Evolutionary conservation across 2,113 vertebrate genomes (phyloP), one percentile per base, ranked within the genome.

Genomic region (Gila orcuttii): DNA sequence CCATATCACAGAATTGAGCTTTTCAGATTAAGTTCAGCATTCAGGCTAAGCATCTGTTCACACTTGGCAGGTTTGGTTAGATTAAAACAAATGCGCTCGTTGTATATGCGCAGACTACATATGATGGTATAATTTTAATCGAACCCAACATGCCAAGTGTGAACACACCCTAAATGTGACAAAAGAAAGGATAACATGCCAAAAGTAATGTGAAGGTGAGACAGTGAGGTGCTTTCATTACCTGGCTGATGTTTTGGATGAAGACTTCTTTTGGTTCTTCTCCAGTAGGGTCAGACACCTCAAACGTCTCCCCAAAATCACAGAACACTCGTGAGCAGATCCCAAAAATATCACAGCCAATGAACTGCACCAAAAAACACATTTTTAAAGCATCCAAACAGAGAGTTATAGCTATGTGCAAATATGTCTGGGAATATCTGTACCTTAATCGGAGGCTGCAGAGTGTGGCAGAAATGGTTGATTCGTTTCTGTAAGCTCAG

Each of bases 191-290:
- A 4, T 50, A 23, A 39, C 31, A 33, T 47, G 1, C 19, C 19
- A 73, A 52, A 19, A 23, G 69, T 47, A 6, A 57, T 81, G 7
- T 15, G 39, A 33, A 19, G 13, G 7, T 15, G 52, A 2, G 2
- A 28, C 5, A 47, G n/a, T 36, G 21, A 19, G 66, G 17, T 71
- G 28, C 55, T 47, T 12, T 6, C 13, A 82, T 91, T 95, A 99
- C 98, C 91, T 97, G 96, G 36, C 96, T 98, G 93, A 99, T 96
- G 91, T 93, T 96, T 92, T 98, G 97, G 93, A 99, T 97, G 90
- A 99, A 99, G 87, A 98, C 92, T 93, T 99, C 98, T 91, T 97
- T 99, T 75, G 97, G 95, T 79, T 99, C 98, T 89, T 99, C 98
- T 93, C 98, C 98, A 0, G 97, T 99, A 75, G 97, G 94, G 93